Evolutionary conservation across 1,140 invertebrate genomes (phyloP).

Genomic region (Bombus sylvicola): DNA sequence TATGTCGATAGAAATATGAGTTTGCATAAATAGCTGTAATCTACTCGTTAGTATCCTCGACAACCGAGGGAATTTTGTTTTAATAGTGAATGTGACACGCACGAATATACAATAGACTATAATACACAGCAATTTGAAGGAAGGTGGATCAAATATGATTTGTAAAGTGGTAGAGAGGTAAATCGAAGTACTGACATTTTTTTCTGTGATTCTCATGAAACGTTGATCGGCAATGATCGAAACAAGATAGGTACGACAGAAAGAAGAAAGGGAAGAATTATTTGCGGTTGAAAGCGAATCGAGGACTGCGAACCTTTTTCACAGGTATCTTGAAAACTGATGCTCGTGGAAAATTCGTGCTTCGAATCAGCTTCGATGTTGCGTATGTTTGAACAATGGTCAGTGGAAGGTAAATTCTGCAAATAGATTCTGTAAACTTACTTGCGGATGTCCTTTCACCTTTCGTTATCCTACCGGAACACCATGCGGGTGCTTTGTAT

Average conservation of each 20-base stretch:
- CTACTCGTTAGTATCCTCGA: too few species aligned
- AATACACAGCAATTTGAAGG: too few species aligned
- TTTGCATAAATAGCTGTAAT: too few species aligned
- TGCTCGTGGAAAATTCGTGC: constrained; percentile 22
- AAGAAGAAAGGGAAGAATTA: not conserved
- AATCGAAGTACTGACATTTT: not conserved
- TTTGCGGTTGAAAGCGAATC: not conserved
- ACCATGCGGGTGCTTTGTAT: not conserved
- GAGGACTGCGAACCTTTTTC: not conserved
- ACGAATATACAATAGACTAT: too few species aligned
- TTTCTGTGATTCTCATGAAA: not conserved
- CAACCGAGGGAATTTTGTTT: too few species aligned
- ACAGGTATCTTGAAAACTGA: constrained; percentile 19
- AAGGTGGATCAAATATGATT: too few species aligned
- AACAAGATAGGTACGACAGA: not conserved
- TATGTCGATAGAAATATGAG: too few species aligned
- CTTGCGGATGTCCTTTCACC: not conserved
- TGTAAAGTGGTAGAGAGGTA: not conserved
- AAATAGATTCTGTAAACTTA: constrained; percentile 4
- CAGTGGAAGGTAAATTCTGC: not conserved
- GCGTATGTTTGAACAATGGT: not conserved
- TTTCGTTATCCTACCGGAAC: not conserved
- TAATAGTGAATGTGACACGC: too few species aligned
- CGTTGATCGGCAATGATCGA: fast-evolving
- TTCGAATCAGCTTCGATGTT: not conserved